Conservation (phyloP, 2,888 invertebrate genomes). For the Nymphalis polychloros region DNA sequence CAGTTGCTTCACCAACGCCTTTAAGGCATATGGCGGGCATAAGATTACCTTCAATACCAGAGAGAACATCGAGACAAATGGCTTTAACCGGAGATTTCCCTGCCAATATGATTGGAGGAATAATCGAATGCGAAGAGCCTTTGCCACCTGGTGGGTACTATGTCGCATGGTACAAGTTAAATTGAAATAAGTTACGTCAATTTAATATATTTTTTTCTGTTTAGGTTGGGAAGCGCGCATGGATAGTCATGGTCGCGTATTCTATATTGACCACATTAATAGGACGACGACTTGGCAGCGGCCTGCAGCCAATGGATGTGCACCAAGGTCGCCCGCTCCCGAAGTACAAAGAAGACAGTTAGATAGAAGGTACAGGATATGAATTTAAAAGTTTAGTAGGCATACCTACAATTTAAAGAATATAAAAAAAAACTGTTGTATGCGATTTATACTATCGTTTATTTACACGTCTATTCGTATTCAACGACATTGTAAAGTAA, state of each 20-base stretch:
- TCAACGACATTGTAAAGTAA: too few species aligned
- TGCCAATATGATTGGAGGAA: slow-evolving; percentile 78
- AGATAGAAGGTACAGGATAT: slow-evolving; percentile 78
- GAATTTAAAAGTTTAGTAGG: too few species aligned
- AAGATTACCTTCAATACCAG: slow-evolving; percentile 90
- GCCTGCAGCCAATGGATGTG: slow-evolving; percentile 83
- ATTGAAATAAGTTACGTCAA: not conserved
- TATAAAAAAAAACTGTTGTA: too few species aligned
- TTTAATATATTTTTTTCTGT: slow-evolving; percentile 38
- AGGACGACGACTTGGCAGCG: slow-evolving; percentile 98
- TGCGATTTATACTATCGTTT: too few species aligned
- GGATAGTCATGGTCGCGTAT: slow-evolving; percentile 97
- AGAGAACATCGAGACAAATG: slow-evolving; percentile 83
- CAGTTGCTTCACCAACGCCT: slow-evolving; percentile 82
- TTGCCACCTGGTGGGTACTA: slow-evolving; percentile 88
- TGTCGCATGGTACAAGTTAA: not conserved
- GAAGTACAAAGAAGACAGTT: slow-evolving; percentile 87
- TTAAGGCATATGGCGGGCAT: slow-evolving; percentile 87
- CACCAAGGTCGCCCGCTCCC: slow-evolving; percentile 78
- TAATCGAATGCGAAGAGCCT: slow-evolving; percentile 88
- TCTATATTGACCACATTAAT: slow-evolving; percentile 98
- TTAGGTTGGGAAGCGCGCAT: slow-evolving; percentile 98
- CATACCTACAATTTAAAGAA: too few species aligned
- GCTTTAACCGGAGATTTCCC: slow-evolving; percentile 80
- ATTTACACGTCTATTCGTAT: too few species aligned